Base-by-base conservation (phyloP, 2,113 vertebrate genomes). In the Phasianus colchicus region DNA sequence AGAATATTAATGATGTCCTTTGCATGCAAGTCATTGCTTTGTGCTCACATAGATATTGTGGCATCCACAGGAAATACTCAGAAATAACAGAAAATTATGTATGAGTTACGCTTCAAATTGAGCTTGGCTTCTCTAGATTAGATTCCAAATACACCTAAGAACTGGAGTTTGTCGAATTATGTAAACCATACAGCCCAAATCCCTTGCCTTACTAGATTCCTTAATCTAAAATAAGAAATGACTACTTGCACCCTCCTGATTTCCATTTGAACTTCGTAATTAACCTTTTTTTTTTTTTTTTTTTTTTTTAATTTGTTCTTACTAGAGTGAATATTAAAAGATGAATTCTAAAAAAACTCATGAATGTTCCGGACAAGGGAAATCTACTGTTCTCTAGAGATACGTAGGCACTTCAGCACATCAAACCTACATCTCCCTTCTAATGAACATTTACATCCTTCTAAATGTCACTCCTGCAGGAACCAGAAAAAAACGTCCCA, bases 381-480 rank as follows among this genome's bases (percentile, higher is more conserved):
- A 75, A 64, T 45, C 70, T 77, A 65, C 10, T 13, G 20, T 12
- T 90, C 74, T 72, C 81, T 75, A 57, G 71, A 85, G 50, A 42
- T 20, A 16, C 0, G 13, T 6, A 30, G 60, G 12, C 29, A 72
- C 24, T 79, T 76, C 36, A 70, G 36, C 29, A 73, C 17, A 67
- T 63, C 60, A 73, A 50, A 91, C 63, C 71, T 71, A 63, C 34
- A 64, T 63, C 63, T 93, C 63, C 14, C 32, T 63, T 77, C 38
- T 85, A 76, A 92, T 34, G 74, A 89, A 70, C 50, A 76, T 48
- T 91, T 87, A 70, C 58, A 32, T 90, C 77, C 77, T 48, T 83
- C 67, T 85, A 93, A 94, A 91, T 85, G 91, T 87, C 96, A 94
- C 48, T 90, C 54, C 84, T 73, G 25, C n/a, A 89, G 32, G 43